Percentiles rank a stretch among this genome's conserved stretches.
phyloP scores from a whole-genome alignment of 37 sponge, comb jelly and placozoan genomes.

The Tethya wilhelma region DNA sequence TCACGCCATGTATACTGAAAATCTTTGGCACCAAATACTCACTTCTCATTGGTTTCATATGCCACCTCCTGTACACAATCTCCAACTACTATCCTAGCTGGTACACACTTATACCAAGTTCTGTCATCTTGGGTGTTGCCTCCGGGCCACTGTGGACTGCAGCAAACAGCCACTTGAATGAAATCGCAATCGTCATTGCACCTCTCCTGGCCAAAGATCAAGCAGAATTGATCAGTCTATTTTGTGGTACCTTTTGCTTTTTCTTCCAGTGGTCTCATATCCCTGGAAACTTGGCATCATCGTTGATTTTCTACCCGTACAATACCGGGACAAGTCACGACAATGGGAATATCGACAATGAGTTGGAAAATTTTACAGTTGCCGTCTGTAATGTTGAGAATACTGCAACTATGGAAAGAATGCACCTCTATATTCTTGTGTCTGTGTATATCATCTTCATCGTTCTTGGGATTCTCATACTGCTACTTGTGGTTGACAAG shows the following conservation, averaged over 20 bases:
- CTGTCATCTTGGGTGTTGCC: constrained; percentile 52
- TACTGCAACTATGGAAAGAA: background rate
- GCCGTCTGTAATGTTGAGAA: background rate
- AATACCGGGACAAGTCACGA: no score
- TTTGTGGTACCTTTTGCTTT: constrained; percentile 34
- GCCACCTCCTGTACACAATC: constrained; percentile 28
- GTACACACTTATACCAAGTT: constrained; percentile 76
- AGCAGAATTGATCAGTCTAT: constrained; percentile 15
- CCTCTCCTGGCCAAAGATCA: constrained; percentile 5
- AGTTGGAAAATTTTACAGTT: no score
- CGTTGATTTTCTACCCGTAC: constrained; percentile 37
- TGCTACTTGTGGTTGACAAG: constrained; percentile 11
- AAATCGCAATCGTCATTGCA: constrained; percentile 32
- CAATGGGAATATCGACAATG: no score
- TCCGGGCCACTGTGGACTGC: constrained; percentile 65
- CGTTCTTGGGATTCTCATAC: constrained; percentile 8
- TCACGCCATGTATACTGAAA: constrained; percentile 35
- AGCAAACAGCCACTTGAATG: constrained; percentile 22
- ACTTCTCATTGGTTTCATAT: constrained; percentile 30
- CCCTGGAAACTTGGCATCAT: constrained; percentile 44
- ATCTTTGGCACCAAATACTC: constrained; percentile 42
- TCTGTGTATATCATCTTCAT: constrained; percentile 47
- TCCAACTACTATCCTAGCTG: constrained; percentile 72
- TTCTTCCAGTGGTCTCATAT: constrained; percentile 24
- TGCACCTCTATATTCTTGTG: constrained; percentile 25